Evolutionary conservation across 2,113 vertebrate genomes (phyloP).

Genomic region (Phylloscopus trochilus): DNA sequence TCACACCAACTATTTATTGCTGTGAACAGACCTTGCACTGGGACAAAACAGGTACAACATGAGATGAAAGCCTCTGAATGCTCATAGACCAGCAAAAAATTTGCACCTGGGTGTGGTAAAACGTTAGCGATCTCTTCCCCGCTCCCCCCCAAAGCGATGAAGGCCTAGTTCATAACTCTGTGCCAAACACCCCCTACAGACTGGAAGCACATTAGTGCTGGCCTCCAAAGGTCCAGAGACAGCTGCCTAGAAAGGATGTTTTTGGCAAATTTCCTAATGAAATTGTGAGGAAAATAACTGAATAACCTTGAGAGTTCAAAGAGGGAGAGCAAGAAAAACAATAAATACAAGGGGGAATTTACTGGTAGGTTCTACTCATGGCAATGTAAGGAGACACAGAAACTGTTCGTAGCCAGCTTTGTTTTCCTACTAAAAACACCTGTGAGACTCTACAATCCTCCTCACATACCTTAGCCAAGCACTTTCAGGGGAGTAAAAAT

Average conservation of each 20-base stretch:
- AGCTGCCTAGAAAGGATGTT: slow-evolving; percentile 75
- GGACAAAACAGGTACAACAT: slow-evolving; percentile 41
- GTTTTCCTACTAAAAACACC: not conserved
- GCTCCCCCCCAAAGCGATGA: slow-evolving; percentile 17
- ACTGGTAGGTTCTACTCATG: slow-evolving; percentile 18
- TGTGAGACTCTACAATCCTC: accelerated
- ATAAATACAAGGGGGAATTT: slow-evolving; percentile 16
- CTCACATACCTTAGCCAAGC: not conserved
- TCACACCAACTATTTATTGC: not conserved
- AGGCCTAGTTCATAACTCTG: slow-evolving; percentile 40
- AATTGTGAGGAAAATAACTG: slow-evolving; percentile 74
- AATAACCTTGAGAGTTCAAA: slow-evolving; percentile 76
- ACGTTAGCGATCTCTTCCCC: not conserved
- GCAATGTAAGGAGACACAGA: not conserved
- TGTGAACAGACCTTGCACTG: not conserved
- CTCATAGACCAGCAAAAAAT: not conserved
- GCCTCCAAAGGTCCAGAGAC: slow-evolving; percentile 74
- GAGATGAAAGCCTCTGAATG: slow-evolving; percentile 6
- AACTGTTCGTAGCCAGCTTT: not conserved
- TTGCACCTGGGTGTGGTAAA: slow-evolving; percentile 25
- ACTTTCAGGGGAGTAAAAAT: slow-evolving; percentile 15
- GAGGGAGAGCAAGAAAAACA: slow-evolving; percentile 65
- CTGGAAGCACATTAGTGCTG: slow-evolving; percentile 65
- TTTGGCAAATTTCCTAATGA: slow-evolving; percentile 79
- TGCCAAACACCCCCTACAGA: slow-evolving; percentile 61